These are phyloP conservation scores for Nineta flava DNA, from an alignment of 2,888 invertebrate species.

Conservation along the genomic window DNA sequence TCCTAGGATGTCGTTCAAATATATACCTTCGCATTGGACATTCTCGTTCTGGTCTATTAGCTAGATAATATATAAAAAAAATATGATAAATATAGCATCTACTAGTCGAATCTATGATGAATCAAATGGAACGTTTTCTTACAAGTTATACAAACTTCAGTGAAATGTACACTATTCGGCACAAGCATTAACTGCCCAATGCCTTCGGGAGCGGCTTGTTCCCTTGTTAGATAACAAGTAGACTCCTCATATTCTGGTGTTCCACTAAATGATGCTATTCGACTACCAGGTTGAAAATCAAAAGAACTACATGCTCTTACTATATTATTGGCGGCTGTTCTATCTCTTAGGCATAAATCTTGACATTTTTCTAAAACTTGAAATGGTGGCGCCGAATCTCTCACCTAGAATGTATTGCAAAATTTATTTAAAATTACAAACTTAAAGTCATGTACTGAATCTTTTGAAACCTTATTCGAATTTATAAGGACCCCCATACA, in stretches of 20 bases:
- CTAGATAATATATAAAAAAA: slow-evolving; percentile 25
- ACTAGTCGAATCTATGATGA: too few relatives aligned
- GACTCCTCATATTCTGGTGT: slow-evolving; percentile 78
- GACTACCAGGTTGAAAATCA: slow-evolving; percentile 78
- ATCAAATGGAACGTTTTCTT: slow-evolving; percentile 27
- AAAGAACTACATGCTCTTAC: slow-evolving; percentile 77
- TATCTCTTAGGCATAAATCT: slow-evolving; percentile 67
- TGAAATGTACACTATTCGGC: slow-evolving; percentile 79
- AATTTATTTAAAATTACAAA: too few relatives aligned
- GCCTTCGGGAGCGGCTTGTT: slow-evolving; percentile 76
- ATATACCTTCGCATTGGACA: slow-evolving; percentile 79
- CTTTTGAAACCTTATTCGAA: too few relatives aligned
- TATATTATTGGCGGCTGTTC: slow-evolving; percentile 59
- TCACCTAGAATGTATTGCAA: slow-evolving; percentile 35
- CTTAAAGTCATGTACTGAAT: too few relatives aligned
- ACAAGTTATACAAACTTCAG: slow-evolving; percentile 80
- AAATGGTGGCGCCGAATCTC: slow-evolving; percentile 73
- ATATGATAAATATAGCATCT: neutral
- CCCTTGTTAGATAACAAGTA: slow-evolving; percentile 69
- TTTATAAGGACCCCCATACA: too few relatives aligned
- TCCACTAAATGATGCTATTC: slow-evolving; percentile 67
- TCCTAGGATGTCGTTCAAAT: slow-evolving; percentile 73
- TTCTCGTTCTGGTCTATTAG: slow-evolving; percentile 73
- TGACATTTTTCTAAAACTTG: slow-evolving; percentile 80
- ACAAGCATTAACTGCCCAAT: slow-evolving; percentile 78